Conservation (phyloP, 2,888 invertebrate species). For the Noctua janthe region DNA sequence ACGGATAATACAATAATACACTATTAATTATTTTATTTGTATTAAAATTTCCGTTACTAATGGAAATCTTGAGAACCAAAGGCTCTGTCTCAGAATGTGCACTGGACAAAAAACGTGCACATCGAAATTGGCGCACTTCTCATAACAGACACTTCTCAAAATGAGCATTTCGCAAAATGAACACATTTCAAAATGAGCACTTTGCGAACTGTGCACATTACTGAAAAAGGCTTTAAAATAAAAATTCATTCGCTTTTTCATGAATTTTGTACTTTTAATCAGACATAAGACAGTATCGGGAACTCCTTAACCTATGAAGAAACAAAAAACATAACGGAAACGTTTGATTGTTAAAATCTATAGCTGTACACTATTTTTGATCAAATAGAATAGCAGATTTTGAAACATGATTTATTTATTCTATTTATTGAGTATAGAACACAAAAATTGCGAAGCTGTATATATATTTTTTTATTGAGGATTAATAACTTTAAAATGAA, state of each 20-base stretch:
- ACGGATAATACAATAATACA: slow-evolving; percentile 65
- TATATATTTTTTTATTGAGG: neutral
- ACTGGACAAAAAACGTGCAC: neutral
- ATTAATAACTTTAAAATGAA: neutral
- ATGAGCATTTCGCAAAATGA: neutral
- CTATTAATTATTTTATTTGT: slow-evolving; percentile 42
- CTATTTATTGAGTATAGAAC: no score
- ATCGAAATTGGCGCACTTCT: neutral
- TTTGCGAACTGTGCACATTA: neutral
- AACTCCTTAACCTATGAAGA: no score
- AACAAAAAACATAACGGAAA: no score
- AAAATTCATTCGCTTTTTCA: neutral
- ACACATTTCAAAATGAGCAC: neutral
- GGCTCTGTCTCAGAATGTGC: neutral
- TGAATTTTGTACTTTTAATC: neutral
- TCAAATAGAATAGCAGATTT: no score
- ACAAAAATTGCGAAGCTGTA: neutral
- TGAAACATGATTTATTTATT: no score
- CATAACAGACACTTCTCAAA: neutral
- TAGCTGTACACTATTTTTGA: no score
- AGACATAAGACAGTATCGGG: neutral
- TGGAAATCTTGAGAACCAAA: slow-evolving; percentile 26
- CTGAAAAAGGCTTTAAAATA: neutral
- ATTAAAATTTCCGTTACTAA: slow-evolving; percentile 36
- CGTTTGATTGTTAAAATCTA: no score